Evolutionary conservation across 2,797 vertebrate species (phyloP).

Genomic region (Coreius guichenoti): DNA sequence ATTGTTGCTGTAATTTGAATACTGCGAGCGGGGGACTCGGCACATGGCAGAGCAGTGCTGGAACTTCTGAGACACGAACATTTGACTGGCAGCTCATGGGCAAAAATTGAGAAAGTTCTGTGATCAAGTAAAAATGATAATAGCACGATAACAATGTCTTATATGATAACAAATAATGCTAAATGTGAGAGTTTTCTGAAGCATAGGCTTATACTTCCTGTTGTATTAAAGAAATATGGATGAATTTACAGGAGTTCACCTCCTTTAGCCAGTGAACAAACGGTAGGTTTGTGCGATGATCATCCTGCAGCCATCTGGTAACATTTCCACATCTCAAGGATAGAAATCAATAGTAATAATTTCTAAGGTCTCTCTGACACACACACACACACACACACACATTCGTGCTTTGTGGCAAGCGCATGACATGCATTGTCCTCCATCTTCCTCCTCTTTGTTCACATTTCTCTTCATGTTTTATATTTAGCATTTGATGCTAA

Average conservation of each 20-base stretch:
- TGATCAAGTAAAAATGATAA: neutral
- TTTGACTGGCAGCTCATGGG: neutral
- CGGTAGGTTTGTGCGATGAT: constrained; percentile 82
- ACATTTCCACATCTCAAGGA: constrained; percentile 94
- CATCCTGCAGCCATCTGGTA: constrained; percentile 93
- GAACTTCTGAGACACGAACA: constrained; percentile 36
- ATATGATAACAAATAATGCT: neutral
- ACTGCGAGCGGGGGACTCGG: constrained; percentile 64
- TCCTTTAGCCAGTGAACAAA: constrained; percentile 69
- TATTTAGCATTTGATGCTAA: neutral
- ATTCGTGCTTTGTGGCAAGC: constrained; percentile 49
- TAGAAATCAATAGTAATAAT: constrained; percentile 99
- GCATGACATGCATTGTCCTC: constrained; percentile 29
- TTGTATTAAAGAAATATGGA: constrained; percentile 6
- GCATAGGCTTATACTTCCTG: neutral
- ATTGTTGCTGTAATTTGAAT: constrained; percentile 86
- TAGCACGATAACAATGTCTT: neutral
- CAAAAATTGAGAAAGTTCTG: neutral
- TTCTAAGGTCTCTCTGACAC: constrained; percentile 82
- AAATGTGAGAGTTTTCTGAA: neutral
- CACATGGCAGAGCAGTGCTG: constrained; percentile 54
- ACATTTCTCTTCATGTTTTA: constrained; percentile 1
- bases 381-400: constrained; percentile 46
- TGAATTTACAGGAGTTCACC: constrained; percentile 25
- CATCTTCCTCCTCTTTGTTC: constrained; percentile 52